Evolutionary conservation across 2,113 vertebrate species (phyloP).

Genomic region (Etheostoma cragini): DNA sequence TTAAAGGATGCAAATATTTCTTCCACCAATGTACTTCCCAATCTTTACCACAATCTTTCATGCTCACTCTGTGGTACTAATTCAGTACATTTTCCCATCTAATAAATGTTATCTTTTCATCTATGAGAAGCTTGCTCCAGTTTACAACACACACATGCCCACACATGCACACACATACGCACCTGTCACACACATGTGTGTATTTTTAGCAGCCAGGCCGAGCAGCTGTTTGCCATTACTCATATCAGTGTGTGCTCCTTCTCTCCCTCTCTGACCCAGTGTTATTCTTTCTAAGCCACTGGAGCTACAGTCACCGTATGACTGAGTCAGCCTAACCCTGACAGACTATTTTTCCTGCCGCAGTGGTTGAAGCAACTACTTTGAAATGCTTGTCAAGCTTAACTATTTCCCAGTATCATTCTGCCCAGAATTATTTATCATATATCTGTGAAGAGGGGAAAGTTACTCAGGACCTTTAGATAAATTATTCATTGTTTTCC

Average conservation of each 20-base stretch:
- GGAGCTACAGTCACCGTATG: slow-evolving; percentile 67
- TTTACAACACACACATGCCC: slow-evolving; percentile 49
- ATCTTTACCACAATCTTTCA: neutral
- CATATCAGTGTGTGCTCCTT: slow-evolving; percentile 76
- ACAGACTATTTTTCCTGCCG: slow-evolving; percentile 60
- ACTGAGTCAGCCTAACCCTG: slow-evolving; percentile 50
- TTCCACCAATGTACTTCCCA: neutral
- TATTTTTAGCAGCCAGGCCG: slow-evolving; percentile 80
- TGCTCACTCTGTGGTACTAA: slow-evolving; percentile 24
- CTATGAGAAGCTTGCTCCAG: slow-evolving; percentile 42
- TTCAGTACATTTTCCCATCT: slow-evolving; percentile 19
- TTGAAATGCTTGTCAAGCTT: slow-evolving; percentile 58
- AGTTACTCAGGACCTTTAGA: slow-evolving; percentile 14
- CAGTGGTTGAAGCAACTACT: slow-evolving; percentile 49
- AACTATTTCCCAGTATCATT: slow-evolving; percentile 63
- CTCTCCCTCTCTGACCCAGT: slow-evolving; percentile 69
- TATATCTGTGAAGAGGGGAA: neutral
- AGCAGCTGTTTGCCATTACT: slow-evolving; percentile 84
- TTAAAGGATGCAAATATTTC: neutral
- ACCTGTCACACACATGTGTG: slow-evolving; percentile 66
- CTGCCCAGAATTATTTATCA: slow-evolving; percentile 37
- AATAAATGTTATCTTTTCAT: slow-evolving; percentile 47
- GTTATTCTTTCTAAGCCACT: slow-evolving; percentile 77
- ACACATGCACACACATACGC: slow-evolving; percentile 53
- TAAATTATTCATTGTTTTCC: slow-evolving; percentile 49